Percentiles rank a stretch among this genome's conserved stretches.
Evolutionary conservation across 2,888 invertebrate genomes (phyloP).

Genomic region (Aplocera efformata): DNA sequence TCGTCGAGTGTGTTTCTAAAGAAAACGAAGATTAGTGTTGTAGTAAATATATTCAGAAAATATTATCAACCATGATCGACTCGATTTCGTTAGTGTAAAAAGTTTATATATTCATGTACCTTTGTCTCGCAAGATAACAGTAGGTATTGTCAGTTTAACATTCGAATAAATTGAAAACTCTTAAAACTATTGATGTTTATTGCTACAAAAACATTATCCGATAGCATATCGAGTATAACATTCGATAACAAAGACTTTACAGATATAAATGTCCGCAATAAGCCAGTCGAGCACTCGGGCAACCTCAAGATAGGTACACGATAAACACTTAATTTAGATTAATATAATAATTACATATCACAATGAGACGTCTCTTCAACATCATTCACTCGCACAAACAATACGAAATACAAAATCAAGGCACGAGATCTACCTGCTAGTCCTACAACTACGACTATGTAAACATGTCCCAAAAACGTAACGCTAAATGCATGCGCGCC

Average conservation of each 20-base stretch:
- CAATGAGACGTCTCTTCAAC: conserved; percentile 77
- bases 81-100: conserved; percentile 70
- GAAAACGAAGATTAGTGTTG: conserved; percentile 61
- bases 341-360: conserved; percentile 79
- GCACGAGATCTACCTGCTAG: conserved; percentile 76
- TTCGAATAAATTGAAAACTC: conserved; percentile 65
- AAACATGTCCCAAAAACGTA: conserved; percentile 65
- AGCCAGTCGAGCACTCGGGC: conserved; percentile 65
- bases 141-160: conserved; percentile 67
- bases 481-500: conserved; percentile 69
- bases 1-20: conserved; percentile 29
- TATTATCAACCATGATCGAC: conserved; percentile 67
- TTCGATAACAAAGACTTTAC: conserved; percentile 63
- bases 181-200: conserved; percentile 73
- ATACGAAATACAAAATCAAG: conserved; percentile 73
- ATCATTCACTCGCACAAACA: conserved; percentile 70
- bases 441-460: conserved; percentile 71
- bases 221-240: conserved; percentile 58
- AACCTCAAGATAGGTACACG: conserved; percentile 56
- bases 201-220: conserved; percentile 77
- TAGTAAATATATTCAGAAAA: conserved; percentile 80
- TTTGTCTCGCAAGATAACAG: conserved; percentile 55
- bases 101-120: conserved; percentile 48
- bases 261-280: conserved; percentile 61
- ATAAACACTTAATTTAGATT: conserved; percentile 79